A percentile compares a stretch with the other conserved stretches of the same genome.
phyloP scores from a whole-genome alignment of 1,140 invertebrate genomes.

The Drosophila setifemur region DNA sequence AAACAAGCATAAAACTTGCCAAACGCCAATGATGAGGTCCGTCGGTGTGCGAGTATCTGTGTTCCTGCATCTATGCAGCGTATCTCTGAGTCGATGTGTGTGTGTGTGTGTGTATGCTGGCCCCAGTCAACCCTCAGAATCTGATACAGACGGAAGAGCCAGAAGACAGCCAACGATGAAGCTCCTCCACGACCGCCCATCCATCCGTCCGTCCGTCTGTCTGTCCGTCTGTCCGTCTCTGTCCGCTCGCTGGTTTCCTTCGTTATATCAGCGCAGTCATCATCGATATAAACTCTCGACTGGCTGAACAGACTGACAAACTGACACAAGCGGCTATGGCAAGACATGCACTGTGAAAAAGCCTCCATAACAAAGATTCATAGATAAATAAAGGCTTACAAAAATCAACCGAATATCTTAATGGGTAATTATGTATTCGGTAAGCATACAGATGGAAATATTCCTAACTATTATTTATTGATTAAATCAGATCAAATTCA shows the following conservation, averaged over 20 bases:
- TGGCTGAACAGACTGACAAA: conserved; percentile 47
- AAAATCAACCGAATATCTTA: background rate
- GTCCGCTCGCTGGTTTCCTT: conserved; percentile 41
- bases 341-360: conserved; percentile 13
- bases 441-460: no score
- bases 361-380: background rate
- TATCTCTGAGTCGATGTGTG: no score
- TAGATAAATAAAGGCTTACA: no score
- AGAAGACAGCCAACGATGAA: background rate
- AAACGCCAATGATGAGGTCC: conserved; percentile 58
- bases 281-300: conserved; percentile 74
- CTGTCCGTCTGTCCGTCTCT: background rate
- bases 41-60: conserved; percentile 7
- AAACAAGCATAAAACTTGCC: conserved; percentile 71
- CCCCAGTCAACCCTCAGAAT: conserved; percentile 46
- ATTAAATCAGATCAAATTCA: no score
- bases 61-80: conserved; percentile 6
- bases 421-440: no score
- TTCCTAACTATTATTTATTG: no score
- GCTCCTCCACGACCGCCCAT: no score
- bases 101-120: conserved; percentile 14
- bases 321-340: conserved; percentile 31
- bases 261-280: conserved; percentile 73
- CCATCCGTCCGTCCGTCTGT: no score
- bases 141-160: conserved; percentile 14